Evolutionary conservation across 2,113 vertebrate genomes (phyloP), one percentile per base, ranked within the genome.

Genomic region (Orycteropus afer): DNA sequence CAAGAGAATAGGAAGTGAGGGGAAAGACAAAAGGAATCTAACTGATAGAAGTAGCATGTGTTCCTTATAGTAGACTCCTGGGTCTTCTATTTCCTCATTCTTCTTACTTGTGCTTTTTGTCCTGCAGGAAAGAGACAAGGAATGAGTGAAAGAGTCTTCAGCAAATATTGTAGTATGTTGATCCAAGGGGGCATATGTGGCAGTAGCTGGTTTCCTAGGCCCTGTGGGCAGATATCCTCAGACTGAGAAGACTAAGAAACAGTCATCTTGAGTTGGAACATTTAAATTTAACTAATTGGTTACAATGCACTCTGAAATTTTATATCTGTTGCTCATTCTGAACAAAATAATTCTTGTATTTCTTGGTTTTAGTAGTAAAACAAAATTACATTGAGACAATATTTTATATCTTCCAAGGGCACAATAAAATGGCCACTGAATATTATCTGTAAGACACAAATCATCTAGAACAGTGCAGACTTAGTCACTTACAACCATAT

Each of bases 381-480:
- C 22, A 86, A 82, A 63, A 92, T 69, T 88, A 86, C 1, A 49
- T 6, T 80, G 34, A 57, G 65, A 59, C 5, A 40, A 79, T 61
- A 76, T 61, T 93, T 92, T 96, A 74, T 29, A 82, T 76, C 40
- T 71, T 86, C 55, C 40, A 83, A 91, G 45, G 32, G 61, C 57
- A 42, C 42, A 89, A 53, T 63, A 65, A n/a, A 49, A 45, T 69
- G 53, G 55, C 71, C 32, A 27, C 13, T 65, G 57, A 80, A 79
- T 84, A 57, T 95, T 76, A 89, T 84, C 51, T 79, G 49, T 89
- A n/a, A 74, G 79, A 79, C 47, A 82, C 63, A 86, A 91, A 93
- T 78, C 55, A 59, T 80, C 22, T 27, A 59, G 9, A 79, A 83
- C 96, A 80, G 8, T 29, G 63, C 53, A 91, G 76, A 63, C n/a